A percentile compares a stretch with the other conserved stretches of the same genome.
Evolutionary conservation across 2,113 vertebrate species (phyloP).

Genomic region (Crotalus tigris): DNA sequence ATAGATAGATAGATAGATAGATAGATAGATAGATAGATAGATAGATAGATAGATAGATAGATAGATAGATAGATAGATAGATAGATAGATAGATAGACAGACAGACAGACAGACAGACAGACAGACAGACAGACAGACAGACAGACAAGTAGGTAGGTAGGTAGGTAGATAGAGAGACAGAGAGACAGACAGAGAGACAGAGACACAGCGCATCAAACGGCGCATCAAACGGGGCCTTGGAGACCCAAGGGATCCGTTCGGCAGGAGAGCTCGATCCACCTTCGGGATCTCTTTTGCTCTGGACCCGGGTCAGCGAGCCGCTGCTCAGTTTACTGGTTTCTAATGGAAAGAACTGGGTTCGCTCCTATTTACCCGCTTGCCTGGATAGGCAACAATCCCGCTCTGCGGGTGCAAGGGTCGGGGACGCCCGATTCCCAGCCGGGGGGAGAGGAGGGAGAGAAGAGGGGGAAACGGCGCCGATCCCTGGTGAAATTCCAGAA

Average conservation of each 20-base stretch:
- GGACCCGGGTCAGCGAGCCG: not conserved
- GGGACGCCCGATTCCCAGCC: not conserved
- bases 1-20: too few species aligned
- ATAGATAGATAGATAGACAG: too few species aligned
- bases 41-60: too few species aligned
- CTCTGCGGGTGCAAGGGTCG: not conserved
- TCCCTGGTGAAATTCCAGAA: not conserved
- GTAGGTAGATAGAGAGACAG: too few species aligned
- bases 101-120: too few species aligned
- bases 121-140: too few species aligned
- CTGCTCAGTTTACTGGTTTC: not conserved
- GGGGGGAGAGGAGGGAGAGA: too few species aligned
- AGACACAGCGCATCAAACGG: too few species aligned
- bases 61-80: too few species aligned
- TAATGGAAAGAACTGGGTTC: not conserved
- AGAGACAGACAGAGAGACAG: too few species aligned
- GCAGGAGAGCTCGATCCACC: not conserved
- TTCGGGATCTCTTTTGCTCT: not conserved
- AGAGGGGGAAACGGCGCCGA: not conserved
- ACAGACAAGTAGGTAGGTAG: too few species aligned
- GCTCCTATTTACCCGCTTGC: not conserved
- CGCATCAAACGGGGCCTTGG: not conserved
- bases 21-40: too few species aligned
- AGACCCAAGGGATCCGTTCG: not conserved
- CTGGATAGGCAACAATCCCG: not conserved